Evolutionary conservation across 2,113 vertebrate species (phyloP), one percentile per base, ranked within the genome.

Genomic region (Rhinoderma darwinii): DNA sequence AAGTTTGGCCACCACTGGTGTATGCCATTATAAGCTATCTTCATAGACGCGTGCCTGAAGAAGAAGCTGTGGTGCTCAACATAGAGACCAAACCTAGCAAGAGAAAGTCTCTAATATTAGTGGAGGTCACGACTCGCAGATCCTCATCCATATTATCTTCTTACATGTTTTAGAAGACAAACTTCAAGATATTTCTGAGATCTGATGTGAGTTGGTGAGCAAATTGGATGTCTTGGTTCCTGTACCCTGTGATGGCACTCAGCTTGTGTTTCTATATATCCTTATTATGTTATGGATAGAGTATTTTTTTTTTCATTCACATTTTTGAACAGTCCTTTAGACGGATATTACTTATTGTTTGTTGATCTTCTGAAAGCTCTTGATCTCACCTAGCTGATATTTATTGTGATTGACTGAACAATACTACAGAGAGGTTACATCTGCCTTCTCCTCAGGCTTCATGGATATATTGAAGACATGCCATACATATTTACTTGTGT

Each of bases 401-500:
- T 70, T 5, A 18, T 20, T 7, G 17, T 70, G 32, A 70, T 20
- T 37, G 32, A 35, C 66, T 37, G 63, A 18, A 17, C 2, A 8
- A 35, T 37, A 70, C 37, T 37, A 30, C 35, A 50, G 22, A 76
- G 41, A 6, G 74, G 41, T 27, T 47, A 17, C 74, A 76, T 27
- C 76, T 54, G 50, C 30, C 44, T 50, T 18, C 30, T 78, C 30
- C 10, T 32, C 50, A 2, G 44, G 75, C 22, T 50, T 70, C 75
- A 25, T 54, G 6, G 32, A 17, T 7, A 17, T 15, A 59, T 12
- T 30, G 39, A 77, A 47, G 41, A n/a, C 61, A 86, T 86, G 75
- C 74, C 75, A 39, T 14, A 70, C 84, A 86, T 79, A 79, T 68
- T 70, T 80, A 86, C 61, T 44, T 86, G 61, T 12, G 15, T 43